Base-by-base conservation (phyloP, 2,113 vertebrate genomes). In the Eidolon helvum region DNA sequence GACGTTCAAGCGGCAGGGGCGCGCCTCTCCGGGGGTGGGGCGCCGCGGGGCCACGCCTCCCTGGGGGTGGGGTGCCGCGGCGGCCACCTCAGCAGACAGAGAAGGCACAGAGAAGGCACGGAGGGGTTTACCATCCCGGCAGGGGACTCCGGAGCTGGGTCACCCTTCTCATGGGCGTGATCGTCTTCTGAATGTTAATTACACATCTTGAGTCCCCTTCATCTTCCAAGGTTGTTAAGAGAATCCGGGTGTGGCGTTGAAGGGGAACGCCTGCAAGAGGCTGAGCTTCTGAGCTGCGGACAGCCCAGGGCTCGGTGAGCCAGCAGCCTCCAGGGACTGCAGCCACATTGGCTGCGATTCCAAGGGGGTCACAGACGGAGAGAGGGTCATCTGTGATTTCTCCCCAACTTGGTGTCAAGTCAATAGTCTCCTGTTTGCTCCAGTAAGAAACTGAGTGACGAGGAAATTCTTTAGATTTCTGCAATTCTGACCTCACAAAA, bases 341-440 rank as follows among this genome's bases (percentile, higher is more conserved):
- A 45, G 61, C 15, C 55, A 7, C 0, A 19, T 7, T 0, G 48
- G 78, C 63, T 33, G 43, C 35, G 16, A 66, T 71, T 85, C 53
- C 50, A 45, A 7, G 38, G n/a, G 48, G n/a, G 61, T 28, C 22
- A 5, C 33, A 40, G 68, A 63, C 28, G 2, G 26, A 75, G 53
- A n/a, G 4, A 43, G 26, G 40, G 63, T 33, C 43, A 16, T 30
- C 59, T 4, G 10, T 11, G 59, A 55, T 50, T 78, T 96, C 92
- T 94, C 97, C 94, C 71, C 43, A 96, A 65, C 68, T 69, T 80
- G 69, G 89, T 90, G 88, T n/a, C 89, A 93, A 93, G 97, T 94
- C 96, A 97, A 24, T 48, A 96, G 91, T 80, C 38, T 95, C 96
- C 94, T 95, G 95, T 98, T 98, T 95, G 77, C 15, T 69, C 88